Base-by-base conservation (phyloP, 2,888 invertebrate species). In the Stenodema calcarata region DNA sequence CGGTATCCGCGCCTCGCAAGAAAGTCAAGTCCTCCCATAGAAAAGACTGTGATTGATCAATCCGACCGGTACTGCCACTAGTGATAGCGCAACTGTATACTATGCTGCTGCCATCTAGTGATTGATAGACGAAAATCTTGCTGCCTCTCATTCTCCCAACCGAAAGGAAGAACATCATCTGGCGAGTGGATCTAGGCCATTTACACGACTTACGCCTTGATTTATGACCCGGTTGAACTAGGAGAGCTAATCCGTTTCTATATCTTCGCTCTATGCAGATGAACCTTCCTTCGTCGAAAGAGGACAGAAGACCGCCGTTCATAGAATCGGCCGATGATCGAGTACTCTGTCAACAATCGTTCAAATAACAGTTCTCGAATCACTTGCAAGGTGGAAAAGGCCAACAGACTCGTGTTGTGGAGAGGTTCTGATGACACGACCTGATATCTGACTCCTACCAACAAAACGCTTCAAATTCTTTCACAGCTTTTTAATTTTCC, bases 171-270 rank as follows among this genome's bases (percentile, higher is more conserved):
- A 62, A 62, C 62, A 62, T 62, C 62, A 62, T 62, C 62, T 62
- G 62, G 62, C 62, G 62, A 62, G 62, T 62, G 62, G 62, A 62
- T 62, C 62, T 62, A 62, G 62, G 62, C 62, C 62, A 62, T 62
- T 62, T 62, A 23, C 62, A 62, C 62, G 23, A 62, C 62, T 62
- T 62, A 62, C 62, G 62, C 62, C 62, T 62, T 62, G 62, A 62
- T 62, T 62, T 62, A 62, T 62, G 62, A 62, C 62, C 62, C 62
- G 62, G 18, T 11, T 27, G 62, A 62, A 62, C 62, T 62, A 62
- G 62, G 62, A 62, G 62, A 62, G 62, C 62, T 62, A 62, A 62
- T 62, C 62, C 18, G 23, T 62, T 62, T 62, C 62, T 62, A 23
- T 62, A 62, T 62, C 62, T 62, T 62, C 62, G 18, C 62, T 62